Conservation (phyloP, 2,113 vertebrate species). For the Thinocorus orbignyianus region DNA sequence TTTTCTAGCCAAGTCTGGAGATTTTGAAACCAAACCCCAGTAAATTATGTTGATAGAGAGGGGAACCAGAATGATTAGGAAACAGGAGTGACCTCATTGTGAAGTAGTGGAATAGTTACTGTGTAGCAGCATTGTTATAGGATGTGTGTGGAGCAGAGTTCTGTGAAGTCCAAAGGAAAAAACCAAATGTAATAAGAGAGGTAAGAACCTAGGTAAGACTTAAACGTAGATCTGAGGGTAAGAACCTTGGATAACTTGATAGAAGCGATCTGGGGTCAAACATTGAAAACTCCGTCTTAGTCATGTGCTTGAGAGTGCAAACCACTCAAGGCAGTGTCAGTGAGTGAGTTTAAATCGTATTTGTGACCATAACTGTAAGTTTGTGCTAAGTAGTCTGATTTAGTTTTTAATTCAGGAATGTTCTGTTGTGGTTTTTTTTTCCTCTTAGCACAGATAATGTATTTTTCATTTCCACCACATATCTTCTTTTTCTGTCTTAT, state of each 20-base stretch:
- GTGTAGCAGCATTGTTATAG: neutral
- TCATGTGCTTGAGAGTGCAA: neutral
- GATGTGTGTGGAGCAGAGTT: neutral
- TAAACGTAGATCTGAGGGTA: neutral
- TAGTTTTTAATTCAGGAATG: neutral
- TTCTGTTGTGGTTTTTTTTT: neutral
- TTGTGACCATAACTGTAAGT: neutral
- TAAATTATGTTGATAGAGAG: neutral
- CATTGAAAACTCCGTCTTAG: neutral
- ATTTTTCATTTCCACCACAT: neutral
- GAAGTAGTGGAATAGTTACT: fast-evolving
- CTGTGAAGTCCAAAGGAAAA: neutral
- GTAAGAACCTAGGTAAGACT: neutral
- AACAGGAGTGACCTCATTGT: neutral
- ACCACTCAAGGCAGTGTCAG: neutral
- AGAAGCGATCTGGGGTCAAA: neutral
- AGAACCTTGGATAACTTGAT: neutral
- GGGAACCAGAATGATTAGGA: neutral
- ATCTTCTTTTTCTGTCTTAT: neutral
- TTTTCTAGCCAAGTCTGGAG: neutral
- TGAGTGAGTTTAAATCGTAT: neutral
- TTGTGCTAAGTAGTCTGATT: neutral
- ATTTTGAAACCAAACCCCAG: neutral
- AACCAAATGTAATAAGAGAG: neutral
- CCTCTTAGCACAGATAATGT: neutral